These are phyloP conservation scores for Xestia ashworthii DNA, from an alignment of 2,888 invertebrate species.

Conservation along the genomic window DNA sequence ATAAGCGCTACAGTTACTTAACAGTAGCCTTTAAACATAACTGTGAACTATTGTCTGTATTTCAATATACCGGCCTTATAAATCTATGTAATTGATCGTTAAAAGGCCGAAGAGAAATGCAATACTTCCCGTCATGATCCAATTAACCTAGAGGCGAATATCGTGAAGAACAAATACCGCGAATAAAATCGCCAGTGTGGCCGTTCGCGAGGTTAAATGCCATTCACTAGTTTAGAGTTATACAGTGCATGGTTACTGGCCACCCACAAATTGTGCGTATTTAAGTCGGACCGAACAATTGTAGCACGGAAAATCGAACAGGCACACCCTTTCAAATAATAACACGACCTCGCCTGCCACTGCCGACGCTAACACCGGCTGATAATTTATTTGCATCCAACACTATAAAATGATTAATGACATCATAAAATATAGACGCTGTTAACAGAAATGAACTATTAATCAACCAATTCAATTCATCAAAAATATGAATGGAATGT, in stretches of 20 bases:
- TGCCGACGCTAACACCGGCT: constrained; percentile 13
- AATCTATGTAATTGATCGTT: constrained; percentile 30
- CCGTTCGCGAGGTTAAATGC: constrained; percentile 60
- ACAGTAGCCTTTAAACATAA: not conserved
- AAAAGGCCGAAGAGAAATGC: constrained; percentile 50
- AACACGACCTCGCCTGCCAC: constrained; percentile 62
- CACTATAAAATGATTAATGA: constrained; percentile 41
- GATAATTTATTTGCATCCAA: constrained; percentile 16
- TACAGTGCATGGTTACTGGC: constrained; percentile 61
- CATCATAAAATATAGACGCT: constrained; percentile 16
- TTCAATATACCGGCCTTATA: constrained; percentile 20
- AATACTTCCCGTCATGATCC: constrained; percentile 48
- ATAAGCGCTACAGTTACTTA: not conserved
- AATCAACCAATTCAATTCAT: constrained; percentile 41
- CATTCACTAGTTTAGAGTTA: constrained; percentile 65
- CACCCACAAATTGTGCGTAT: constrained; percentile 65
- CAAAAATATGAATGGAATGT: constrained; percentile 9
- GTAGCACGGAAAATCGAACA: constrained; percentile 66
- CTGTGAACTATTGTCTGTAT: constrained; percentile 3
- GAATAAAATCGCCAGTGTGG: constrained; percentile 48
- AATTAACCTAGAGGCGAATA: constrained; percentile 36
- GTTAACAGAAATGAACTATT: constrained; percentile 31
- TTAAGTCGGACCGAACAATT: constrained; percentile 52
- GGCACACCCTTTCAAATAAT: constrained; percentile 78
- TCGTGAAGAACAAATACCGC: constrained; percentile 56